A percentile compares a stretch with the other conserved stretches of the same genome.
phyloP scores from a whole-genome alignment of 2,888 invertebrate species.

The Listrodromus nycthemerus region DNA sequence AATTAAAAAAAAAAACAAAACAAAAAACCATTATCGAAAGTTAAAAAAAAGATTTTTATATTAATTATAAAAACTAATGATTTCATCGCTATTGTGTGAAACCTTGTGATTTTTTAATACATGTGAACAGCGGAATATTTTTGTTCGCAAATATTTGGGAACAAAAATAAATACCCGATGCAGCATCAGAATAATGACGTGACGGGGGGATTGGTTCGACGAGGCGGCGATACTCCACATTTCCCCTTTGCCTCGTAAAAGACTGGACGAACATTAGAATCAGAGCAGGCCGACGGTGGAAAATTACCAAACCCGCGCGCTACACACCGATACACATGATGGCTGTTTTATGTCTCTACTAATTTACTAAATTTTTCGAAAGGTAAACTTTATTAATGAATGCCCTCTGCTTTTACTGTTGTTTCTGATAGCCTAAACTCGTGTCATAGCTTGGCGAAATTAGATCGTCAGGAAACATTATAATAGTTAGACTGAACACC shows the following conservation, averaged over 20 bases:
- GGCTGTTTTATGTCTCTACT: neutral
- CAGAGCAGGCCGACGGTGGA: conserved; percentile 19
- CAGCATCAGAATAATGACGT: neutral
- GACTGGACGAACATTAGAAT: conserved; percentile 21
- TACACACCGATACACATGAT: neutral
- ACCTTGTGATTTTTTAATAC: neutral
- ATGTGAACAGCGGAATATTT: neutral
- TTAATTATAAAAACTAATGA: neutral
- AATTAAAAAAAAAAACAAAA: no score
- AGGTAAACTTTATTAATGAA: neutral
- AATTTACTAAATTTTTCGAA: neutral
- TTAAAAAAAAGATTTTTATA: no score
- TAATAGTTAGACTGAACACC: no score
- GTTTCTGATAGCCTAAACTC: no score
- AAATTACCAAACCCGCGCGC: conserved; percentile 21
- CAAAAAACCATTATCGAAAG: no score
- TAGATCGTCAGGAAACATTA: no score
- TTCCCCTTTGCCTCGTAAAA: neutral
- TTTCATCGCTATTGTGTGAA: neutral
- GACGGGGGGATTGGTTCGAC: conserved; percentile 8
- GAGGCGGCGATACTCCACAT: conserved; percentile 1
- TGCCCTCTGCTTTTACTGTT: no score
- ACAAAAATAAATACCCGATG: neutral
- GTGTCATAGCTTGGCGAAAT: no score
- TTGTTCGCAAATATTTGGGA: neutral